These are phyloP conservation scores for Rhinolophus sinicus DNA, from an alignment of 2,113 vertebrate genomes.

Conservation along the genomic window DNA sequence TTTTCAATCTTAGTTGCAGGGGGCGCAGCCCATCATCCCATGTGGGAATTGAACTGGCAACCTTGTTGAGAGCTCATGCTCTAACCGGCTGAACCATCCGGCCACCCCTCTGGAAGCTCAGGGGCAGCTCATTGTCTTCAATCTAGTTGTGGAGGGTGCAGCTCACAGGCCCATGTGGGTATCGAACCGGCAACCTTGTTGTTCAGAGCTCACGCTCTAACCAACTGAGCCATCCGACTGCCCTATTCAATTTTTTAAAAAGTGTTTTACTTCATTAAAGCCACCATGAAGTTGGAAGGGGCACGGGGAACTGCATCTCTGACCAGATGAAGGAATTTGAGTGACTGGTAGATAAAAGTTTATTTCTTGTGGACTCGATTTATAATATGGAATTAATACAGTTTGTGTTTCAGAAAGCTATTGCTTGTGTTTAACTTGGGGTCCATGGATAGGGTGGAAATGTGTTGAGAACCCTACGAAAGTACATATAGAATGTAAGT, in stretches of 20 bases:
- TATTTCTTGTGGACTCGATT: slow-evolving; percentile 12
- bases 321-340: slow-evolving; percentile 10
- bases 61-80: no score
- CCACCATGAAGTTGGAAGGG: neutral
- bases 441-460: neutral
- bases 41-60: no score
- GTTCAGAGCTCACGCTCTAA: no score
- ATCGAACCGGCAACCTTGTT: no score
- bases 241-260: neutral
- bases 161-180: no score
- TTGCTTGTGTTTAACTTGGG: neutral
- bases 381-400: slow-evolving; percentile 32
- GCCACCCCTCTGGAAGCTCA: no score
- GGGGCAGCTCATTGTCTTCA: no score
- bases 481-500: neutral
- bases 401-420: neutral
- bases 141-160: no score
- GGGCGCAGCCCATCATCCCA: no score
- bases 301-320: neutral
- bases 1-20: no score
- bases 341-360: slow-evolving; percentile 24
- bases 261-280: slow-evolving; percentile 33
- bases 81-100: no score
- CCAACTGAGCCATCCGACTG: no score
- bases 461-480: neutral